Conservation (phyloP, 2,797 vertebrate species). For the Sebastes oblongus region DNA sequence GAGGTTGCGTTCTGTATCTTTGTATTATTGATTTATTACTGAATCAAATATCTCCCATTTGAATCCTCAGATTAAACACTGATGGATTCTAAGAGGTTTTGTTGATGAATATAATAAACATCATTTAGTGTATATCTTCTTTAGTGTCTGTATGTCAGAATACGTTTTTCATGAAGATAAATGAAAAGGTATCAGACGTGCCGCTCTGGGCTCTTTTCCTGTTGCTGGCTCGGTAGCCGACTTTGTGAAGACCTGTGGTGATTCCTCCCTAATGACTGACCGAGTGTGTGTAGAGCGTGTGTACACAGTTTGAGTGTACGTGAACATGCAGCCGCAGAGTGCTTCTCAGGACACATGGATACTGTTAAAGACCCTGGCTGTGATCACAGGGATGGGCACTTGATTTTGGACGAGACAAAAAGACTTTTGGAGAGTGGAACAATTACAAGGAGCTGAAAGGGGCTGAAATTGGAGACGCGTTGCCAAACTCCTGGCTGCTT, state of each 20-base stretch:
- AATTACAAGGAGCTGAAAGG: slow-evolving; percentile 26
- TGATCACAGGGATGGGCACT: slow-evolving; percentile 36
- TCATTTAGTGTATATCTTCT: neutral
- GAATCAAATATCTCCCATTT: neutral
- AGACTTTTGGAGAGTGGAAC: slow-evolving; percentile 16
- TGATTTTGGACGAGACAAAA: slow-evolving; percentile 39
- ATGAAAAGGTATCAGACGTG: neutral
- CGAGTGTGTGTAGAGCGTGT: slow-evolving; percentile 9
- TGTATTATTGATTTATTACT: neutral
- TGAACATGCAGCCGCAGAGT: slow-evolving; percentile 16
- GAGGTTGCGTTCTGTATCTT: neutral
- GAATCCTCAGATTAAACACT: neutral
- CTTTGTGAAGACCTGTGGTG: slow-evolving; percentile 31
- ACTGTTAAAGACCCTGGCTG: slow-evolving; percentile 45
- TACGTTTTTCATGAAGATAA: neutral
- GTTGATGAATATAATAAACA: neutral
- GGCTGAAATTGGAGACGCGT: slow-evolving; percentile 9
- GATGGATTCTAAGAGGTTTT: neutral
- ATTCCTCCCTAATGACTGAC: slow-evolving; percentile 33
- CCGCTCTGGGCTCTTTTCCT: slow-evolving; percentile 20
- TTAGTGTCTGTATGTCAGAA: neutral
- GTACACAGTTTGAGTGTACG: slow-evolving; percentile 17
- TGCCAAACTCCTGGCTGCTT: neutral
- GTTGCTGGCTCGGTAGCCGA: neutral
- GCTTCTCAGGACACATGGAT: slow-evolving; percentile 61